phyloP scores from a whole-genome alignment of 2,888 invertebrate species.

The Trilocha varians region DNA sequence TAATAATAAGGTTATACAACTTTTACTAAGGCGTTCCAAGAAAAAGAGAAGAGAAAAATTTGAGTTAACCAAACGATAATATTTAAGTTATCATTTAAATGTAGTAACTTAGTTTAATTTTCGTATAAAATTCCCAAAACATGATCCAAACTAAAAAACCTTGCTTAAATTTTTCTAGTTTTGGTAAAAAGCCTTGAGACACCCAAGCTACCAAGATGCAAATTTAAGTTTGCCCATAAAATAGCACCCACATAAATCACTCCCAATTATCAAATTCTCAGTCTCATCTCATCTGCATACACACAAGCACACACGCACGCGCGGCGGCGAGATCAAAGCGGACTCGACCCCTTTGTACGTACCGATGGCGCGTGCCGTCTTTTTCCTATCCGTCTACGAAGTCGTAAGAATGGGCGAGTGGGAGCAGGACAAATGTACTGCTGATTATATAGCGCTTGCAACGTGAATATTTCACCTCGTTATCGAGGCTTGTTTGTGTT shows the following conservation, averaged over 20 bases:
- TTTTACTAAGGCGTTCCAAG: too few relatives aligned
- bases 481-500: conserved; percentile 73
- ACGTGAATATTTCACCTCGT: conserved; percentile 74
- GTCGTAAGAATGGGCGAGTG: conserved; percentile 35
- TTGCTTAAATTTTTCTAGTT: neutral
- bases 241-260: conserved; percentile 58
- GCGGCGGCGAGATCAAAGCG: conserved; percentile 69
- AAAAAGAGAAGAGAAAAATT: too few relatives aligned
- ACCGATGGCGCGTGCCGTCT: conserved; percentile 67
- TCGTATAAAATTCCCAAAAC: too few relatives aligned
- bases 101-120: too few relatives aligned
- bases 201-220: conserved; percentile 11
- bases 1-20: too few relatives aligned
- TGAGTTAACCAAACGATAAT: too few relatives aligned
- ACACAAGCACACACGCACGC: conserved; percentile 56
- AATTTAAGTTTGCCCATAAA: conserved; percentile 13
- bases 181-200: neutral
- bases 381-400: conserved; percentile 49
- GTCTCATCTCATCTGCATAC: conserved; percentile 64
- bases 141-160: too few relatives aligned
- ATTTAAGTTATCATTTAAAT: too few relatives aligned
- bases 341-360: conserved; percentile 66
- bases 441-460: conserved; percentile 64
- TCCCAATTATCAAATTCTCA: conserved; percentile 71
- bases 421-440: conserved; percentile 44